These are phyloP conservation scores for Agrochola litura DNA, from an alignment of 2,888 invertebrate species.

Conservation along the genomic window DNA sequence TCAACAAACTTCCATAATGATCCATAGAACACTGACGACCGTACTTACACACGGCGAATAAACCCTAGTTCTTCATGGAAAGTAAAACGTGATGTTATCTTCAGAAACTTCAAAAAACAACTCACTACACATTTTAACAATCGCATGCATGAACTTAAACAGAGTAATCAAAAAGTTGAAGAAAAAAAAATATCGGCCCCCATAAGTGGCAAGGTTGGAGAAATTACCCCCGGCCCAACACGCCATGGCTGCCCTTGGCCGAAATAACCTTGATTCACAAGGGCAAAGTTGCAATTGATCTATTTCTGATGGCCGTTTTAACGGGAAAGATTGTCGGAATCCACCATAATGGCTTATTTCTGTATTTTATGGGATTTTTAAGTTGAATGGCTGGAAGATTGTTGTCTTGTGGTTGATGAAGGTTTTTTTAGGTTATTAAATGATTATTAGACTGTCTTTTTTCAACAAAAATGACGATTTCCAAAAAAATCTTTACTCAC, in stretches of 20 bases:
- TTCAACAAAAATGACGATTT: too few species aligned
- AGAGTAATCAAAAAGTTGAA: slow-evolving; percentile 45
- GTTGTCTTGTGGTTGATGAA: not conserved
- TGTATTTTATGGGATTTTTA: slow-evolving; percentile 24
- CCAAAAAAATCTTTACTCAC: not conserved
- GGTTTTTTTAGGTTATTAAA: not conserved
- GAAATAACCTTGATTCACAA: slow-evolving; percentile 49
- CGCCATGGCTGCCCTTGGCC: slow-evolving; percentile 74
- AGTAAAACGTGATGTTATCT: not conserved
- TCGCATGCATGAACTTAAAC: slow-evolving; percentile 57
- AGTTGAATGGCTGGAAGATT: not conserved
- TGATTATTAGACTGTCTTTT: too few species aligned
- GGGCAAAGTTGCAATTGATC: slow-evolving; percentile 60
- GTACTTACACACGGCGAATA: too few species aligned
- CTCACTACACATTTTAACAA: slow-evolving; percentile 25
- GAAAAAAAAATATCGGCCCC: slow-evolving; percentile 52
- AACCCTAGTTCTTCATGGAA: too few species aligned
- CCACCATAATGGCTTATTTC: slow-evolving; percentile 37
- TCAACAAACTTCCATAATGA: too few species aligned
- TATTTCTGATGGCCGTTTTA: slow-evolving; percentile 61
- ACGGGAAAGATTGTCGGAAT: slow-evolving; percentile 41
- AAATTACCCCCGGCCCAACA: slow-evolving; percentile 66
- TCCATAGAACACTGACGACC: too few species aligned
- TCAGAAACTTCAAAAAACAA: not conserved
- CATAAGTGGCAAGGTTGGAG: slow-evolving; percentile 66